Evolutionary conservation across 2,113 vertebrate genomes (phyloP).

Genomic region (Orycteropus afer): DNA sequence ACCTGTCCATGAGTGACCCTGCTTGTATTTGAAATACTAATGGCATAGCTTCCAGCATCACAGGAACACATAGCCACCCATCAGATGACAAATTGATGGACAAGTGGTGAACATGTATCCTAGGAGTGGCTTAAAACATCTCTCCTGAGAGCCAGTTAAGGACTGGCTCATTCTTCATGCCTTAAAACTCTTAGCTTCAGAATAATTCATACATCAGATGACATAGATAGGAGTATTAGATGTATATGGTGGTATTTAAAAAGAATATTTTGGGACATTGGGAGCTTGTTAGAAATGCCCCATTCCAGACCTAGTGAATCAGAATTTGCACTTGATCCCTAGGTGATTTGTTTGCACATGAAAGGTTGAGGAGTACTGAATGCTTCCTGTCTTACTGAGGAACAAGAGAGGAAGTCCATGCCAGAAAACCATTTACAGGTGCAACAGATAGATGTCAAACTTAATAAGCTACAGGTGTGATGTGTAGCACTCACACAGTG

Average conservation of each 20-base stretch:
- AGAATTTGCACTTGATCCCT: not conserved
- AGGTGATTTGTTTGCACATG: not conserved
- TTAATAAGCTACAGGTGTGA: slow-evolving; percentile 30
- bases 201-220: not conserved
- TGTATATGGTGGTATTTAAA: not conserved
- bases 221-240: not conserved
- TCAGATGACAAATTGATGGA: too few relatives aligned
- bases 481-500: too few relatives aligned
- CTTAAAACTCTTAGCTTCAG: slow-evolving; percentile 38
- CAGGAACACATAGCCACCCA: too few relatives aligned
- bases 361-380: not conserved
- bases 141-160: not conserved
- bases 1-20: too few relatives aligned
- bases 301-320: not conserved
- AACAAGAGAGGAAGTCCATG: not conserved
- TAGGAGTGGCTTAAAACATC: not conserved
- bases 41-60: too few relatives aligned
- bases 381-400: not conserved
- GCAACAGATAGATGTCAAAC: not conserved
- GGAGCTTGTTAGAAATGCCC: not conserved
- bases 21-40: too few relatives aligned
- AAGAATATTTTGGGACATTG: not conserved
- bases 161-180: not conserved
- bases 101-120: not conserved
- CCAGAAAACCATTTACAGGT: slow-evolving; percentile 9